Evolutionary conservation across 2,888 invertebrate species (phyloP).

Genomic region (Coleophora deauratella): DNA sequence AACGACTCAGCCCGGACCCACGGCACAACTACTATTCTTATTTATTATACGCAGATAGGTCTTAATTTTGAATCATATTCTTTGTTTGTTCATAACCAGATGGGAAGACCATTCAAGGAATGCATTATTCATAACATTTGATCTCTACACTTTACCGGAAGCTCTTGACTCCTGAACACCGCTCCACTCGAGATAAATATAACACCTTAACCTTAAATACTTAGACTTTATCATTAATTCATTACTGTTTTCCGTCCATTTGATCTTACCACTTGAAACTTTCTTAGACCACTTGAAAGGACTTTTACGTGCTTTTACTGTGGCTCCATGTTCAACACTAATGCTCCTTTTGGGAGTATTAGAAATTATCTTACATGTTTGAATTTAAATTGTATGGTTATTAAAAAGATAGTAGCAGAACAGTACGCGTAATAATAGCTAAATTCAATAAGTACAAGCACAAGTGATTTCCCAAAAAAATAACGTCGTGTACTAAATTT

Average conservation of each 20-base stretch:
- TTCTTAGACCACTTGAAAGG: conserved; percentile 15
- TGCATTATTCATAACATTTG: neutral
- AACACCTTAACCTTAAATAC: conserved; percentile 64
- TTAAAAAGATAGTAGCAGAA: no score
- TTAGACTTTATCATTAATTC: conserved; percentile 54
- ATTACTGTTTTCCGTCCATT: conserved; percentile 42
- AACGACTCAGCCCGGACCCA: no score
- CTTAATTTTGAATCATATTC: no score
- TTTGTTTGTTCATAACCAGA: no score
- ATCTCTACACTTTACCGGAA: conserved; percentile 43
- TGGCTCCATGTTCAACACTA: neutral
- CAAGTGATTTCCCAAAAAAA: no score
- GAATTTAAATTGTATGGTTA: no score
- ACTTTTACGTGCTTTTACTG: conserved; percentile 1
- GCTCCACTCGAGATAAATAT: conserved; percentile 54
- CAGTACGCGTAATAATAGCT: no score
- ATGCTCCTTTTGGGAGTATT: neutral
- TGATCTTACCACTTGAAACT: conserved; percentile 58
- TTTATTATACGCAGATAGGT: no score
- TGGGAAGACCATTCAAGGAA: neutral
- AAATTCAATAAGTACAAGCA: no score
- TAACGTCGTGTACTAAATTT: no score
- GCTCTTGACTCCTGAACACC: conserved; percentile 26
- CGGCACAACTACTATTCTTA: no score
- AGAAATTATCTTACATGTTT: no score